A percentile compares a stretch with the other conserved stretches of the same genome.
Evolutionary conservation across 2,888 invertebrate species (phyloP).

Genomic region (Osmoderma eremita): DNA sequence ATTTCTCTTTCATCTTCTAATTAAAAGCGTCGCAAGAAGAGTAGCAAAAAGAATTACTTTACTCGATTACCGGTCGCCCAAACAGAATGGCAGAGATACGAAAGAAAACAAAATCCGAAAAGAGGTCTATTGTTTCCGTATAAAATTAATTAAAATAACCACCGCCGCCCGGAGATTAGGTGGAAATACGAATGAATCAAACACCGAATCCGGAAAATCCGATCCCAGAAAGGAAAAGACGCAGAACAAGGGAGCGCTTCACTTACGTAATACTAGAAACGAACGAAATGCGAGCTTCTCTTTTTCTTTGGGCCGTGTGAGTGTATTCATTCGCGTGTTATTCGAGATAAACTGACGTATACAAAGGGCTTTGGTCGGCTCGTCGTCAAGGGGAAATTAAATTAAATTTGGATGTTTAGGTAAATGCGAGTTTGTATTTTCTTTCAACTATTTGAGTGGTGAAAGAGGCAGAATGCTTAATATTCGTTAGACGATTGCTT

Average conservation of each 20-base stretch:
- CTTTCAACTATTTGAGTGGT: too few relatives aligned
- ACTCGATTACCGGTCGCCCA: slow-evolving; percentile 30
- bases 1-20: slow-evolving; percentile 32
- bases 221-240: slow-evolving; percentile 1
- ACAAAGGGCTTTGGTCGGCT: neutral
- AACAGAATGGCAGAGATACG: neutral
- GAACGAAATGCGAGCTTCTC: neutral
- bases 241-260: neutral
- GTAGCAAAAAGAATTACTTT: slow-evolving; percentile 23
- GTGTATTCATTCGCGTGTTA: neutral
- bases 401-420: slow-evolving; percentile 12
- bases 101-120: slow-evolving; percentile 33
- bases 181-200: slow-evolving; percentile 35
- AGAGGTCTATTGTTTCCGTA: slow-evolving; percentile 35
- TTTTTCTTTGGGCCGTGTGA: slow-evolving; percentile 4
- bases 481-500: too few relatives aligned
- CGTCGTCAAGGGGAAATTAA: neutral
- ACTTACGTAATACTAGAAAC: neutral
- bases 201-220: slow-evolving; percentile 35
- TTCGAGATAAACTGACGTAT: slow-evolving; percentile 7
- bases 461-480: too few relatives aligned
- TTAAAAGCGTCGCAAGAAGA: slow-evolving; percentile 14
- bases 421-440: too few relatives aligned
- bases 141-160: slow-evolving; percentile 38
- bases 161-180: slow-evolving; percentile 30